phyloP scores from a whole-genome alignment of 1,140 invertebrate genomes.

The Araneus ventricosus region DNA sequence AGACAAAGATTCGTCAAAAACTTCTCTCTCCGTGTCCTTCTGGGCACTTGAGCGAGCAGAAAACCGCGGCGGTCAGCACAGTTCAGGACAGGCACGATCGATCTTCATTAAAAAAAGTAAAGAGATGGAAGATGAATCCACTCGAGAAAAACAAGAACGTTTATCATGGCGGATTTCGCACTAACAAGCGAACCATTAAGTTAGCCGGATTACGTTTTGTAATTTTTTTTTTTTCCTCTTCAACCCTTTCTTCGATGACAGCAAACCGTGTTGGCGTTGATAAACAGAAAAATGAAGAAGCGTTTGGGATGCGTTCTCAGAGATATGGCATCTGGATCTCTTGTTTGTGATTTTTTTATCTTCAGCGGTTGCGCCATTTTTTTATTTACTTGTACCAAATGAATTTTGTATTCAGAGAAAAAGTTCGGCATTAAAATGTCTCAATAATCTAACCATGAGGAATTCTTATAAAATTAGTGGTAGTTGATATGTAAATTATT shows the following conservation, averaged over 20 bases:
- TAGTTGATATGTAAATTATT: too few relatives aligned
- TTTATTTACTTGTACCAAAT: too few relatives aligned
- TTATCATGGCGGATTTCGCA: background rate
- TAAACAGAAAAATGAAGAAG: background rate
- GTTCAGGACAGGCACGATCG: background rate
- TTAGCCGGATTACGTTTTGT: background rate
- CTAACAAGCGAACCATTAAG: constrained; percentile 3
- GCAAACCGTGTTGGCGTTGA: constrained; percentile 4
- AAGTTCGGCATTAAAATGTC: too few relatives aligned
- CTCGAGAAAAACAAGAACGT: background rate
- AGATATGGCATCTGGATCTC: background rate
- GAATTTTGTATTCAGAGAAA: too few relatives aligned
- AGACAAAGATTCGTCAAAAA: too few relatives aligned
- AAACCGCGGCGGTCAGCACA: background rate
- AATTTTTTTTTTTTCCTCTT: background rate
- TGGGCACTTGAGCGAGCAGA: too few relatives aligned
- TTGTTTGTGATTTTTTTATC: background rate
- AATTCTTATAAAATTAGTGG: too few relatives aligned
- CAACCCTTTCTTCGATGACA: background rate
- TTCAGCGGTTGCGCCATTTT: background rate
- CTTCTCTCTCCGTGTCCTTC: too few relatives aligned
- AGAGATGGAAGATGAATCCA: background rate
- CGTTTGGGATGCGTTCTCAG: background rate
- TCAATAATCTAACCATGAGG: too few relatives aligned
- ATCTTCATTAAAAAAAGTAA: background rate